Evolutionary conservation across 2,797 vertebrate genomes (phyloP).

Genomic region (Bradypodion pumilum): DNA sequence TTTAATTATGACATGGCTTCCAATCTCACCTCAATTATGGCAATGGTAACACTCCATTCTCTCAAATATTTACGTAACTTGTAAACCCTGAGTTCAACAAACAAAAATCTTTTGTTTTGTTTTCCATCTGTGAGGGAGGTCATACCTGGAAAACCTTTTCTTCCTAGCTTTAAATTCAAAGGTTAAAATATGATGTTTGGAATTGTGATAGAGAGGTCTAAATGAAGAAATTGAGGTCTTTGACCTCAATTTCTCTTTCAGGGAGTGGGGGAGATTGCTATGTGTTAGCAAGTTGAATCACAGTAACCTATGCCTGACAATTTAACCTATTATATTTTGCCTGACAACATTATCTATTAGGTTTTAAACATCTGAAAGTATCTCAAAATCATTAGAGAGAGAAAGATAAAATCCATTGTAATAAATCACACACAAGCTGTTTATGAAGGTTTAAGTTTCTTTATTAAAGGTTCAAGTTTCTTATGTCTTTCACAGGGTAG

Average conservation of each 20-base stretch:
- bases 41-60: slow-evolving; percentile 43
- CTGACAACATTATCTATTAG: slow-evolving; percentile 64
- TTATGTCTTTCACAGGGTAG: not conserved
- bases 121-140: slow-evolving; percentile 38
- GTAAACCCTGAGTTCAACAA: slow-evolving; percentile 47
- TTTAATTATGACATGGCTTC: slow-evolving; percentile 43
- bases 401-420: too few species aligned
- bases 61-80: slow-evolving; percentile 59
- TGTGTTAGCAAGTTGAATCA: slow-evolving; percentile 61
- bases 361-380: slow-evolving; percentile 48
- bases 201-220: slow-evolving; percentile 66
- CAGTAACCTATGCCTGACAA: slow-evolving; percentile 59
- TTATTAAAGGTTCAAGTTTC: not conserved
- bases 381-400: slow-evolving; percentile 30
- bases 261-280: slow-evolving; percentile 39
- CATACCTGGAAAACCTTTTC: slow-evolving; percentile 64
- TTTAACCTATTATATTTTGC: slow-evolving; percentile 62
- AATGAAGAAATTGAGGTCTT: slow-evolving; percentile 74
- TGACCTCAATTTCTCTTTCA: slow-evolving; percentile 70
- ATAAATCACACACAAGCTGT: not conserved
- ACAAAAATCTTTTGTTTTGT: slow-evolving; percentile 30
- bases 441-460: not conserved
- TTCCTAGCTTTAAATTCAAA: slow-evolving; percentile 62
- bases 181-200: slow-evolving; percentile 70
- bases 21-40: slow-evolving; percentile 57